Base-by-base conservation (phyloP, 2,113 vertebrate genomes). In the Hypanus sabinus region DNA sequence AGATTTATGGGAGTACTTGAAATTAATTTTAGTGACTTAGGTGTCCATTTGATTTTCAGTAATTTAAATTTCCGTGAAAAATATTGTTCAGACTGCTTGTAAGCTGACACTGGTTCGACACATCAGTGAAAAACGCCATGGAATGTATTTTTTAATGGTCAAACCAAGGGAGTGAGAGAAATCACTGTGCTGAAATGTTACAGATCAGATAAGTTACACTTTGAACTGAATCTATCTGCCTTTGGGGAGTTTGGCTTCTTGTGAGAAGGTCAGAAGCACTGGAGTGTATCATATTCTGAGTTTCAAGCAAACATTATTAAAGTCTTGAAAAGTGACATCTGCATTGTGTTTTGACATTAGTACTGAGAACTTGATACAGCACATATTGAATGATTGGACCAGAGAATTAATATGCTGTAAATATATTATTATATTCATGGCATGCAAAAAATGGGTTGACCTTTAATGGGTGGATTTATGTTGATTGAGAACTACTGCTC, bases 221-320 rank as follows among this genome's bases (percentile, higher is more conserved):
- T 90, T 90, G 85, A 90, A 90, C 85, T 65, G 1, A 65, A 65
- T 90, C 60, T 33, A 90, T 65, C 57, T 90, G 85, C 85, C 85
- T 65, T 90, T 90, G 85, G 60, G 85, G 85, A 90, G 85, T 90
- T 90, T 90, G 60, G 60, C n/a, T 90, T 90, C 27, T 65, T 55
- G 55, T 85, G 24, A 85, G 57, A n/a, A 90, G 85, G 60, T 90
- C 85, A 90, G 60, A 90, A 65, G n/a, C 27, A 65, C 60, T 38
- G 85, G 8, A n/a, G 11, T 68, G 85, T 90, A 65, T 90, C 85
- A 68, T 65, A 90, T 90, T 90, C 85, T 65, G 30, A 90, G 65
- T 90, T 90, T 90, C 60, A 90, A 33, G 30, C 85, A 90, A n/a
- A 65, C 60, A 22, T 90, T 68, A 90, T 90, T 90, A 33, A 90